Percentiles rank a stretch among this genome's conserved stretches.
Evolutionary conservation across 1,140 invertebrate species (phyloP).

Genomic region (Eubasilissa regina): DNA sequence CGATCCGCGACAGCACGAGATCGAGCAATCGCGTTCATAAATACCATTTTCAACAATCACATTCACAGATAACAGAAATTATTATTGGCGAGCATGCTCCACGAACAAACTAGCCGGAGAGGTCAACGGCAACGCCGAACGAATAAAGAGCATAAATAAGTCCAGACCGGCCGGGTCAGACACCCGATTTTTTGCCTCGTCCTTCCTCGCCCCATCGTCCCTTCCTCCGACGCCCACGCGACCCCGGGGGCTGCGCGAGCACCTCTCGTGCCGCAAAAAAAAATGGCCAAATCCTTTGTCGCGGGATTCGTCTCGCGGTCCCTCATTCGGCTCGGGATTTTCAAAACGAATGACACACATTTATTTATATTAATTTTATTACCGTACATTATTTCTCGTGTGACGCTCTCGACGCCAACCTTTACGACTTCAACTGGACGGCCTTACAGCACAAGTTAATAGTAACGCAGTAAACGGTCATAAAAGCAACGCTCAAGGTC

Average conservation of each 20-base stretch:
- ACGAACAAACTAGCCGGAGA: not conserved
- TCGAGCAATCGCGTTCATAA: no score
- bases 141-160: slow-evolving; percentile 19
- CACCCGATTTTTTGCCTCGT: not conserved
- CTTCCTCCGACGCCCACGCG: not conserved
- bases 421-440: no score
- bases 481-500: no score
- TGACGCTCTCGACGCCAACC: no score
- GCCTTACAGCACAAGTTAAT: no score
- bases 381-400: no score
- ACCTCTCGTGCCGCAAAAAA: not conserved
- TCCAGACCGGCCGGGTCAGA: slow-evolving; percentile 13
- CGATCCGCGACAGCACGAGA: no score
- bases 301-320: not conserved
- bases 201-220: not conserved
- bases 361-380: not conserved
- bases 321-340: slow-evolving; percentile 1
- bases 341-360: not conserved
- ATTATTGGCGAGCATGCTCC: not conserved
- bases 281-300: not conserved
- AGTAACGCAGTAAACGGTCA: no score
- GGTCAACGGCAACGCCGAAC: slow-evolving; percentile 19
- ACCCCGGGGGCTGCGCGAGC: not conserved
- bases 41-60: not conserved
- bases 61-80: slow-evolving; percentile 4